Conservation (phyloP, 2,113 vertebrate genomes). For the Notothenia rossii region DNA sequence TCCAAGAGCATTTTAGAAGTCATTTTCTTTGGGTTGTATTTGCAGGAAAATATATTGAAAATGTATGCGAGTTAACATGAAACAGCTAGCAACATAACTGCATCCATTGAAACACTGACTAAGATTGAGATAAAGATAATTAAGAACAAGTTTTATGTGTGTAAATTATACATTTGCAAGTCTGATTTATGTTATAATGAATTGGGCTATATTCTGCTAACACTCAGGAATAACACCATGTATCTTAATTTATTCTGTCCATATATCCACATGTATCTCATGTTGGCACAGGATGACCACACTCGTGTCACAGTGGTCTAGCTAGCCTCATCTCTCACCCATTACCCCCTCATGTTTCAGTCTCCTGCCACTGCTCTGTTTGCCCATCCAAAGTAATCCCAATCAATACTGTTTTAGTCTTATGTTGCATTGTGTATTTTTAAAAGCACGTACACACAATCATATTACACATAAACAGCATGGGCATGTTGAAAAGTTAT, state of each 20-base stretch:
- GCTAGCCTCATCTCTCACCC: background rate
- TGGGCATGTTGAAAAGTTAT: constrained; percentile 50
- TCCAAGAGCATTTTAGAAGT: constrained; percentile 24
- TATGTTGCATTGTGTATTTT: constrained; percentile 13
- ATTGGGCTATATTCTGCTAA: background rate
- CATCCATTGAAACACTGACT: background rate
- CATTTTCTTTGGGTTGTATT: constrained; percentile 5
- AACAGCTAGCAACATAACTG: background rate
- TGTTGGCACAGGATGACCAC: constrained; percentile 16
- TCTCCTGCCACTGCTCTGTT: constrained; percentile 25
- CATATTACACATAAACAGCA: constrained; percentile 40
- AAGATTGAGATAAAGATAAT: background rate
- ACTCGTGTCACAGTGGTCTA: constrained; percentile 15
- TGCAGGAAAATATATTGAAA: constrained; percentile 15
- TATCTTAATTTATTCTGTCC: constrained; percentile 19
- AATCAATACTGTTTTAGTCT: constrained; percentile 51
- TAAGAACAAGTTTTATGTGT: background rate
- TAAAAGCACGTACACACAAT: constrained; percentile 25
- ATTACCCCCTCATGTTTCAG: constrained; percentile 8
- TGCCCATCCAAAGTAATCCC: constrained; percentile 42
- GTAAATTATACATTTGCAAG: background rate
- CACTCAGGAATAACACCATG: constrained; percentile 9
- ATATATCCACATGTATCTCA: background rate
- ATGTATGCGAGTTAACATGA: background rate
- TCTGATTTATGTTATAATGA: background rate